Evolutionary conservation across 2,888 invertebrate genomes (phyloP).

Genomic region (Mesorhabditis sp.): DNA sequence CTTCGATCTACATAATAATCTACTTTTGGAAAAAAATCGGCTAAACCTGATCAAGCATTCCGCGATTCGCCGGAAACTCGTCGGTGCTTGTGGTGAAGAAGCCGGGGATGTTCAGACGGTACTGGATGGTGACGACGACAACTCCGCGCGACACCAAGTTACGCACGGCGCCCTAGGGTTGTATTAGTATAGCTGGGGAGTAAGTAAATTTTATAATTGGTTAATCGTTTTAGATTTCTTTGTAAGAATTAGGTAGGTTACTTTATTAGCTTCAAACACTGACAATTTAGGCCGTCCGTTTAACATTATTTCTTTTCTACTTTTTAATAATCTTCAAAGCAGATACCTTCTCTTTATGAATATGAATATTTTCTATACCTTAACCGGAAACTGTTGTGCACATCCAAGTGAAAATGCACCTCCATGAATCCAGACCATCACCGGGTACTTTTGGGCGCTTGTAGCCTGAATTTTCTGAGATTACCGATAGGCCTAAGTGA

Average conservation of each 20-base stretch:
- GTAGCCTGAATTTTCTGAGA: background rate
- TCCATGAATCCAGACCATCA: background rate
- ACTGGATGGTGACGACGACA: background rate
- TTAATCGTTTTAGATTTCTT: no score
- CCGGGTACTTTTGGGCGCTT: background rate
- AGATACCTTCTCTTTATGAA: no score
- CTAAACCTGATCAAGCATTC: slow-evolving; percentile 4
- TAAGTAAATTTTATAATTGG: no score
- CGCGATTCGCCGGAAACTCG: slow-evolving; percentile 5
- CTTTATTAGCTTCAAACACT: no score
- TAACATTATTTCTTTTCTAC: no score
- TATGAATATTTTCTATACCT: background rate
- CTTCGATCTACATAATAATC: background rate
- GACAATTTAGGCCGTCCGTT: no score
- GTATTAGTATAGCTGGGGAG: background rate
- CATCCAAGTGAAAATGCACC: background rate
- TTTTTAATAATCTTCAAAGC: no score
- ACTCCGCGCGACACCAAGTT: background rate
- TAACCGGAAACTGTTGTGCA: background rate
- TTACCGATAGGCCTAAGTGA: no score
- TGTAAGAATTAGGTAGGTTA: no score
- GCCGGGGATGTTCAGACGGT: slow-evolving; percentile 6
- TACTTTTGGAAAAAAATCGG: background rate
- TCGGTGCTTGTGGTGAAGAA: background rate
- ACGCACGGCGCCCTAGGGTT: background rate